Evolutionary conservation across 30 jellyfish, hydroid and myxozoan species (phyloP).

Genomic region (Pelagia noctiluca): DNA sequence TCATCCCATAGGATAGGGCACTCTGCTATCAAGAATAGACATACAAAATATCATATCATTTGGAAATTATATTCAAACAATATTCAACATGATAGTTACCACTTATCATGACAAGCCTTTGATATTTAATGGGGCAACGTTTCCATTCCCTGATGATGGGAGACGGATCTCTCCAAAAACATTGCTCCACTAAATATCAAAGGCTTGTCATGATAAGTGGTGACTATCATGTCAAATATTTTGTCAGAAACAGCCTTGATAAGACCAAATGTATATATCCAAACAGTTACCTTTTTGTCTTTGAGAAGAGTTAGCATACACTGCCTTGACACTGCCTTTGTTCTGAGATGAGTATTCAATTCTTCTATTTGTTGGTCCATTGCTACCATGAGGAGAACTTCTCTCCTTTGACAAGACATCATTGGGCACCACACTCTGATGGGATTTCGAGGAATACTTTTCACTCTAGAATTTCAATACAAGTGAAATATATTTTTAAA

Average conservation of each 20-base stretch:
- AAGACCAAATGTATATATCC: neutral
- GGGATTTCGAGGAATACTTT: slow-evolving; percentile 68
- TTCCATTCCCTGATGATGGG: no score
- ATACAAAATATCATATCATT: no score
- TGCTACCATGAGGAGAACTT: slow-evolving; percentile 71
- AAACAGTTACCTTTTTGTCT: slow-evolving; percentile 56
- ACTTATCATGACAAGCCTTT: no score
- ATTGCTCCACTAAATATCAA: no score
- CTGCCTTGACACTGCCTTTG: slow-evolving; percentile 32
- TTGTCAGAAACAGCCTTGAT: neutral
- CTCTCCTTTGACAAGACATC: slow-evolving; percentile 68
- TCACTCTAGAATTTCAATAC: slow-evolving; percentile 61
- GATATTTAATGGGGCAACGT: no score
- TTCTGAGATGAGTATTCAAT: slow-evolving; percentile 46
- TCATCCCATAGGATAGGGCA: no score
- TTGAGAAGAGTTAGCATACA: slow-evolving; percentile 52
- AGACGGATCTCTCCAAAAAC: no score
- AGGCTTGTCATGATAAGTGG: no score
- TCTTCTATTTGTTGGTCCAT: slow-evolving; percentile 75
- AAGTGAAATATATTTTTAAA: no score
- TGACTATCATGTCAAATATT: neutral
- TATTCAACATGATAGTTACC: no score
- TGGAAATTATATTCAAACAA: no score
- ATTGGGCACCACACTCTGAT: slow-evolving; percentile 57
- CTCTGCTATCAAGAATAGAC: no score